These are phyloP conservation scores for Sorex maritimensis DNA, from an alignment of 2,797 vertebrate genomes.

Conservation along the genomic window DNA sequence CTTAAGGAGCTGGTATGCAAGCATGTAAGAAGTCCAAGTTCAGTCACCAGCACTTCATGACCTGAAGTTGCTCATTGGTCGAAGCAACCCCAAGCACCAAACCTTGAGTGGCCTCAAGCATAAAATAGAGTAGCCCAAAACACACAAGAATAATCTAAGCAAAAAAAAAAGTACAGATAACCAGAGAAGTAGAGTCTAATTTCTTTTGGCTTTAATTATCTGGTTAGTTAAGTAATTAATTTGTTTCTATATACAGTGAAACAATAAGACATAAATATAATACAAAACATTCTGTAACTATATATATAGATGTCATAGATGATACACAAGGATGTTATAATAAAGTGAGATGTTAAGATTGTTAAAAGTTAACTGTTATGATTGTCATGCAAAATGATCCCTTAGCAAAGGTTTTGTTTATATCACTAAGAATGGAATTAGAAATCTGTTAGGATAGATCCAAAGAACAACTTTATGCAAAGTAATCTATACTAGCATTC, in stretches of 20 bases:
- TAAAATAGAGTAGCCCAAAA: no score
- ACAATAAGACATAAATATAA: background rate
- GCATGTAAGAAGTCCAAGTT: no score
- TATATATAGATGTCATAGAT: background rate
- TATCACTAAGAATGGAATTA: slow-evolving; percentile 6
- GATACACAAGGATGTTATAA: background rate
- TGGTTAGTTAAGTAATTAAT: background rate
- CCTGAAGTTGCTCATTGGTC: no score
- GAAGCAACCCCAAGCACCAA: no score
- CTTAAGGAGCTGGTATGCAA: no score
- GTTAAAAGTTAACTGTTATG: slow-evolving; percentile 16
- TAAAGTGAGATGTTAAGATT: background rate
- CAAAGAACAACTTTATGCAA: background rate
- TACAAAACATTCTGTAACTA: background rate
- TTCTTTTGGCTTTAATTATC: background rate
- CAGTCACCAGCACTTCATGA: no score
- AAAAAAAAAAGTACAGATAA: background rate
- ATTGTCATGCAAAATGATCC: background rate
- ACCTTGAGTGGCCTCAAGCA: no score
- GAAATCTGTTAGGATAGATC: background rate
- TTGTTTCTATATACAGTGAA: background rate
- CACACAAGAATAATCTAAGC: no score
- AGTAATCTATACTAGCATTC: background rate
- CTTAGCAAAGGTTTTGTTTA: slow-evolving; percentile 18
- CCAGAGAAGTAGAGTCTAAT: background rate